Evolutionary conservation across 2,113 vertebrate genomes (phyloP).

Genomic region (Sapajus apella): DNA sequence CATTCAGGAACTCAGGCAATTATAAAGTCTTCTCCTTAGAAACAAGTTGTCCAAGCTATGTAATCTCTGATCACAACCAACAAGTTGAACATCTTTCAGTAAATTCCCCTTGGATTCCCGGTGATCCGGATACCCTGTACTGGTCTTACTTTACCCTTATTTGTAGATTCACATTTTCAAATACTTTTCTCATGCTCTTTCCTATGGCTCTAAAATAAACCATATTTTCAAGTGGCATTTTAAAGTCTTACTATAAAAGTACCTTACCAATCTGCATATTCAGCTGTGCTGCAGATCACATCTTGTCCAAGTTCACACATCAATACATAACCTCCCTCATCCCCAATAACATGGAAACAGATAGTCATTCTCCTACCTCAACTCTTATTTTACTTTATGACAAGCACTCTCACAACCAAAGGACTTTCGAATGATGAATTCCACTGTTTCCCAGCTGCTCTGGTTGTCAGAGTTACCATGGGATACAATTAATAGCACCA

Average conservation of each 20-base stretch:
- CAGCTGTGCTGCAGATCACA: neutral
- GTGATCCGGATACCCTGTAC: neutral
- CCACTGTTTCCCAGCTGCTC: neutral
- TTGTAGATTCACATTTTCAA: constrained; percentile 29
- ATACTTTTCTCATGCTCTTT: neutral
- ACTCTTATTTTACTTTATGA: neutral
- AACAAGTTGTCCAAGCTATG: constrained; percentile 29
- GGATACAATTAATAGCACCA: neutral
- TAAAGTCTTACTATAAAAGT: neutral
- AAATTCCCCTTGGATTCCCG: neutral
- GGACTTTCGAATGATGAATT: neutral
- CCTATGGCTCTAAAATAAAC: constrained; percentile 3
- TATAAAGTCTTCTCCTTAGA: constrained; percentile 61
- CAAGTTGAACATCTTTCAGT: neutral
- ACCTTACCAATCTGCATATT: neutral
- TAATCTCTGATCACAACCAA: constrained; percentile 38
- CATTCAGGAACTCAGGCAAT: constrained; percentile 31
- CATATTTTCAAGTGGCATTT: neutral
- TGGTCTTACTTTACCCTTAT: neutral
- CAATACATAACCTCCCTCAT: neutral
- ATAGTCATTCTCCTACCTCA: neutral
- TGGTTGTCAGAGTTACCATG: neutral
- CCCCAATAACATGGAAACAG: neutral
- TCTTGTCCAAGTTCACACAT: neutral
- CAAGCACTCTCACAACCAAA: neutral